Evolutionary conservation across 1,140 invertebrate genomes (phyloP).

Genomic region (Macrotrachela quadricornifera): DNA sequence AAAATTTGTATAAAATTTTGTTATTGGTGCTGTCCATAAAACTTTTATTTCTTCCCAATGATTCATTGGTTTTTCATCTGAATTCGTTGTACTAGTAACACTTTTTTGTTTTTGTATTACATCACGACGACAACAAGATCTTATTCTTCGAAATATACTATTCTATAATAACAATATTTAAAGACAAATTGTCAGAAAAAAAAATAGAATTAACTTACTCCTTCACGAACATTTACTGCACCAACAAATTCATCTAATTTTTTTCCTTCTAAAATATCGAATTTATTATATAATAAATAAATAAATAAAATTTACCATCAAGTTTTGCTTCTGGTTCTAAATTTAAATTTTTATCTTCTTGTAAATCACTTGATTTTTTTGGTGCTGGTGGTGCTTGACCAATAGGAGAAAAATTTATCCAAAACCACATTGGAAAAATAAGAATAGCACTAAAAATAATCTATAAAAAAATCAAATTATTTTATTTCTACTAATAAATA

Average conservation of each 20-base stretch:
- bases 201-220: not conserved
- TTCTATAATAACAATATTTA: not conserved
- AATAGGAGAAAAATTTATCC: conserved; percentile 21
- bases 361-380: too few species aligned
- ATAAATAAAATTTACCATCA: too few species aligned
- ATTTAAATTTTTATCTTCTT: too few species aligned
- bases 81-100: not conserved
- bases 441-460: conserved; percentile 23
- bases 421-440: conserved; percentile 31
- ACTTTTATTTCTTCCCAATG: conserved; percentile 13
- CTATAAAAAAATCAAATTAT: not conserved
- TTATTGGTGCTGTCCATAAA: conserved; percentile 25
- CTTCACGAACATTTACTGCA: not conserved
- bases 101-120: not conserved
- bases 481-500: not conserved
- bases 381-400: not conserved
- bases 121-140: not conserved
- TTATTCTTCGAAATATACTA: not conserved
- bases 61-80: not conserved
- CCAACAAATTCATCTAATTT: not conserved
- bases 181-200: not conserved
- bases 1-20: conserved; percentile 26
- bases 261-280: too few species aligned
- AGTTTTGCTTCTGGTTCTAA: too few species aligned
- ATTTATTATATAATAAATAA: too few species aligned